Evolutionary conservation across 2,797 vertebrate genomes (phyloP), one percentile per base, ranked within the genome.

Genomic region (Danio albolineatus): DNA sequence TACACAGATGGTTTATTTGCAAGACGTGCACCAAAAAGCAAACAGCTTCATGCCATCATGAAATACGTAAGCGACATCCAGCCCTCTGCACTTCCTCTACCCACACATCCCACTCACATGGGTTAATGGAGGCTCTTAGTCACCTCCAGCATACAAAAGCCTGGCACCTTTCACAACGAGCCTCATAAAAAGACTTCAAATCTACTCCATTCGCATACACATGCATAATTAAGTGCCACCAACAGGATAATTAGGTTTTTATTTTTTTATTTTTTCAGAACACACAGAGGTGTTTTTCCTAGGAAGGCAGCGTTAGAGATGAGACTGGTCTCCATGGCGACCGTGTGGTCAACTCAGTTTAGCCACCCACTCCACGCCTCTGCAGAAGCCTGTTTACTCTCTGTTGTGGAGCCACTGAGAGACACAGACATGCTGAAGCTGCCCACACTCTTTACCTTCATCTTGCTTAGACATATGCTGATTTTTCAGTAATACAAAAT

Each of bases 351-450:
- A 70, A 82, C 76, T 78, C 76, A 61, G 49, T 28, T 28, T 28
- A 28, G 13, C 77, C 84, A 43, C 85, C 88, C 71, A 86, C 79
- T 19, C 53, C 82, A 82, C 64, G 76, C 82, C 82, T 88, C 85
- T 69, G 70, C 82, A 57, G 53, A 43, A 57, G 59, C 86, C 85
- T 92, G 86, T 92, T 91, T 90, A 86, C 73, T 79, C 80, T 14
- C 43, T 61, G 57, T 56, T 17, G 21, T 21, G 66, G 46, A 49
- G 72, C 43, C 70, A 57, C 49, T 61, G 17, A 44, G 66, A 38
- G 57, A 28, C 28, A 79, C 71, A 51, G 36, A 13, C 36, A 38
- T 60, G 67, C 51, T 46, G 12, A 46, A 70, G 82, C 19, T 14
- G 16, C 57, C 44, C 69, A 16, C 51, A 51, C 39, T 43, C 17